Percentiles rank a stretch among this genome's conserved stretches.
Evolutionary conservation across 2,113 vertebrate species (phyloP).

Genomic region (Thermophis baileyi): DNA sequence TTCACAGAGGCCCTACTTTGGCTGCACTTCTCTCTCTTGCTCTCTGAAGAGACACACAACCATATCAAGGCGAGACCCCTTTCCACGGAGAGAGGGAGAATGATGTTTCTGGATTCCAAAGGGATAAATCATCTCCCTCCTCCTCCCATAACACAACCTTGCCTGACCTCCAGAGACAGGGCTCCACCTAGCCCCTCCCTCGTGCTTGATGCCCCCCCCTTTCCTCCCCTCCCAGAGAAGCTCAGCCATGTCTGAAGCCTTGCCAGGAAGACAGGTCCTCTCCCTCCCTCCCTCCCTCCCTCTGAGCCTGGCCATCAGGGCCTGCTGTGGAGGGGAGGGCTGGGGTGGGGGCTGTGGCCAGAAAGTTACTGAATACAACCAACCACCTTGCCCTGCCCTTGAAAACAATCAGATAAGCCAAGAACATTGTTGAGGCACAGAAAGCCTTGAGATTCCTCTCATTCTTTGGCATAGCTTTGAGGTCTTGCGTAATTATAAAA

Average conservation of each 20-base stretch:
- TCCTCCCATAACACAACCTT: background rate
- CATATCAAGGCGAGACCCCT: background rate
- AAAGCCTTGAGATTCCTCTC: too few relatives aligned
- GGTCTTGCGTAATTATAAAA: too few relatives aligned
- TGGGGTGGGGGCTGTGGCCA: background rate
- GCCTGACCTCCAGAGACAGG: background rate
- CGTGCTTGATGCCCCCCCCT: background rate
- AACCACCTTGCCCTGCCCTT: background rate
- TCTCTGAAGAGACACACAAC: background rate
- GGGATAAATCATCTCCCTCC: background rate
- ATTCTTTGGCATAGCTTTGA: too few relatives aligned
- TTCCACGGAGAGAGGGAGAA: background rate
- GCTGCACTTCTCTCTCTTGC: background rate
- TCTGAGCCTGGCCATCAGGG: background rate
- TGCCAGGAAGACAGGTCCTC: background rate
- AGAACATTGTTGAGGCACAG: background rate
- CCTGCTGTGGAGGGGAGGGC: background rate
- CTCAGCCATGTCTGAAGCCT: constrained; percentile 5
- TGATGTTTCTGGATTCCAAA: constrained; percentile 6
- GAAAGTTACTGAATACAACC: background rate
- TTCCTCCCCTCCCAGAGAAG: constrained; percentile 19
- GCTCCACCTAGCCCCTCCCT: constrained; percentile 1
- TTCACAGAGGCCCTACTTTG: background rate
- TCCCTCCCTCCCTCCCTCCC: background rate
- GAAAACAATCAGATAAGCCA: background rate